Conservation (phyloP, 2,113 vertebrate genomes). For the Lophotis ruficrista region DNA sequence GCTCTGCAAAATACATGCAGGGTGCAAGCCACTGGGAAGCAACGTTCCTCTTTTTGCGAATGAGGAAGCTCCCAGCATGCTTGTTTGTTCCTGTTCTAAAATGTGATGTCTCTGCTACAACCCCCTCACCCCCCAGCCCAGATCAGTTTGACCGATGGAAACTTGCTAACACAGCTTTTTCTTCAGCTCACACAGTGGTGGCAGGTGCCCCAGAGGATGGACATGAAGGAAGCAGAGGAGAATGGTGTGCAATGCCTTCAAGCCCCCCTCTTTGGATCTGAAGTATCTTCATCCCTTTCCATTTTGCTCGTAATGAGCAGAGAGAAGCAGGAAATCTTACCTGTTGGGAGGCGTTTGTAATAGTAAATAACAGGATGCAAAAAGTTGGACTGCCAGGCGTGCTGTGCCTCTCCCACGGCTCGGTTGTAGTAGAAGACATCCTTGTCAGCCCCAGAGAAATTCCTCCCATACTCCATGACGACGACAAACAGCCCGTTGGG, state of each 20-base stretch:
- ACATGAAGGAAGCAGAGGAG: not conserved
- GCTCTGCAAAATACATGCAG: not conserved
- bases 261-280: not conserved
- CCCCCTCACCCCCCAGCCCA: fast-evolving
- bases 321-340: constrained; percentile 63
- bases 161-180: not conserved
- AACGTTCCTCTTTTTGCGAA: not conserved
- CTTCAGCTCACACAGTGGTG: not conserved
- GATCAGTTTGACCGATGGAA: fast-evolving
- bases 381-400: constrained; percentile 94
- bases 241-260: not conserved
- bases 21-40: not conserved
- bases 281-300: not conserved
- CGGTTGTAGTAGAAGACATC: constrained; percentile 84
- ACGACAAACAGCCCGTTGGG: constrained; percentile 85
- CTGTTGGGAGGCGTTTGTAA: constrained; percentile 87
- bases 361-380: constrained; percentile 96
- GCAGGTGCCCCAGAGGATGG: not conserved
- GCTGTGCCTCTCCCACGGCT: constrained; percentile 86
- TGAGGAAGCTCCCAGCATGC: not conserved
- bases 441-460: constrained; percentile 82
- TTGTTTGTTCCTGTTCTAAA: not conserved
- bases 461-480: constrained; percentile 91
- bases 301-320: not conserved
- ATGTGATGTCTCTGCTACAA: not conserved